Evolutionary conservation across 2,888 invertebrate genomes (phyloP), one percentile per base, ranked within the genome.

Genomic region (Nomada flava): DNA sequence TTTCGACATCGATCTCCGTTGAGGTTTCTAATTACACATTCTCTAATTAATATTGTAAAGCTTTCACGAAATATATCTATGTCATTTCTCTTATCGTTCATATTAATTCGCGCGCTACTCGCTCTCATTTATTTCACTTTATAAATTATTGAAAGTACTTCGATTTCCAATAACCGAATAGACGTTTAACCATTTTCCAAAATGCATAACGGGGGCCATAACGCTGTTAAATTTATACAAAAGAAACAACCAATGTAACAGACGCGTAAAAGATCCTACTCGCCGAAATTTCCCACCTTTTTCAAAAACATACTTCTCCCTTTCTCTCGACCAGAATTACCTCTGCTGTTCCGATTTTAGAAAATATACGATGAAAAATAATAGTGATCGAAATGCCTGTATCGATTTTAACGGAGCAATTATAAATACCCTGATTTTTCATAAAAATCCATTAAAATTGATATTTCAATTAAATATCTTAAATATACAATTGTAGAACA

Each of bases 341-440:
- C 7, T 29, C 26, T 20, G n/a, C 20, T 26, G 15, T n/a, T 20
- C 4, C 9, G n/a, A 11, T 10, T 15, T 9, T 47, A 50, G 15
- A n/a, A 69, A 15, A 5, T 13, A 15, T 18, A 55, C 23, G 15
- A 74, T 23, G 7, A 10, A 13, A 42, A 18, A 62, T 15, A 1
- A 26, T 23, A 13, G 0, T 13, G 20, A 68, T 68, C n/a, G 42
- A 15, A 68, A 42, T 52, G n/a, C 18, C 13, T 47, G 13, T 13
- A 60, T 36, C 20, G 23, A 69, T 20, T 50, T 26, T 26, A 26
- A 26, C 36, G 26, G 5, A 0, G 10, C 52, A 5, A 7, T 26
- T 50, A 9, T 65, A 71, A 42, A 64, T 64, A 3, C 2, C 36
- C 50, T 50, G 64, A 76, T 59, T 57, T 64, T 52, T 11, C 52